A percentile compares a stretch with the other conserved stretches of the same genome.
phyloP scores from a whole-genome alignment of 2,113 vertebrate species.

The Mohoua ochrocephala region DNA sequence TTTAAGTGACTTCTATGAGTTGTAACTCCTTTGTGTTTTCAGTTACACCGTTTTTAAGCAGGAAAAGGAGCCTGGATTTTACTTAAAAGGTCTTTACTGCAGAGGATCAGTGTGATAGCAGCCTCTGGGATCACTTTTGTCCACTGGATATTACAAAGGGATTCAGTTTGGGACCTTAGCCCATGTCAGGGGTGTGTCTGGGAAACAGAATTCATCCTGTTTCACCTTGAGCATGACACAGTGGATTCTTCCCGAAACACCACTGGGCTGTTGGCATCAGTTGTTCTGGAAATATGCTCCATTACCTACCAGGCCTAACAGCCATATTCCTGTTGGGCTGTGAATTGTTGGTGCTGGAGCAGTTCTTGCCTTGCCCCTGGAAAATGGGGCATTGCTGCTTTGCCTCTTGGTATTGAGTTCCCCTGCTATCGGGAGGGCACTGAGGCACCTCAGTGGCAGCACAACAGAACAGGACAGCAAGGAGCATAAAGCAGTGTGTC shows the following conservation, averaged over 20 bases:
- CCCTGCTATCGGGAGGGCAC: accelerated
- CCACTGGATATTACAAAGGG: not conserved
- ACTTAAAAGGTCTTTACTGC: not conserved
- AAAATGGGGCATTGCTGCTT: not conserved
- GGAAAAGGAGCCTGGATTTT: not conserved
- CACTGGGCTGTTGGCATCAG: not conserved
- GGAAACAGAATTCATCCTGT: not conserved
- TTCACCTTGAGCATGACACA: not conserved
- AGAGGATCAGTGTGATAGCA: not conserved
- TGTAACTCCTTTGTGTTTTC: not conserved
- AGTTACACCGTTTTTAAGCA: not conserved
- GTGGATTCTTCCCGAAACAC: not conserved
- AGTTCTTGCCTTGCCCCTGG: not conserved
- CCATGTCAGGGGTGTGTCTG: not conserved
- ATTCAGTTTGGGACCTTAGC: not conserved
- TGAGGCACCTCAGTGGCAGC: not conserved
- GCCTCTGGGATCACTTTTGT: not conserved
- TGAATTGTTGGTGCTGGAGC: not conserved
- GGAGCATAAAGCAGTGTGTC: accelerated
- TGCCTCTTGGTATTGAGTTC: not conserved
- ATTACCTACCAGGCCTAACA: not conserved
- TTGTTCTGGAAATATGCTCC: not conserved
- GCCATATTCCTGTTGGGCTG: not conserved
- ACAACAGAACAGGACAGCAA: not conserved
- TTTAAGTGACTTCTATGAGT: not conserved